phyloP scores from a whole-genome alignment of 2,888 invertebrate species.

The Ectobius pallidus region DNA sequence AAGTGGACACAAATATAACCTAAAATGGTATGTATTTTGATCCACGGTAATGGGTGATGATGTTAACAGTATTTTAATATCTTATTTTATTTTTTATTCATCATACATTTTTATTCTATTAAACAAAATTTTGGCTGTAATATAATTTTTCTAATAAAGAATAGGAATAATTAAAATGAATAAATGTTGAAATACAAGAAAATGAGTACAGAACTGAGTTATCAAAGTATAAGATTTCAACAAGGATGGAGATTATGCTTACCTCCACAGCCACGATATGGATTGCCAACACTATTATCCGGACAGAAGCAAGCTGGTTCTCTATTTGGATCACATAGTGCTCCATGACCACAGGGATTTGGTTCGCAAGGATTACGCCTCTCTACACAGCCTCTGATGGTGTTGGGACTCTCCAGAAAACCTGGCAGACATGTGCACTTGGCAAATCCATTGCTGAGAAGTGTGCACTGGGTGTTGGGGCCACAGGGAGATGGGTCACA shows the following conservation, averaged over 20 bases:
- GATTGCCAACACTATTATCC: constrained; percentile 81
- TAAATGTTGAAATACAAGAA: no score
- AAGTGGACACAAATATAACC: no score
- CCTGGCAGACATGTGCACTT: constrained; percentile 87
- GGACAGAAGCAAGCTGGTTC: constrained; percentile 86
- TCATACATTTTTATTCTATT: no score
- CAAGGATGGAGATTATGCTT: constrained; percentile 41
- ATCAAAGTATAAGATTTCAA: no score
- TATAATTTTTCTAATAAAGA: no score
- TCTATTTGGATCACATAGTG: constrained; percentile 78
- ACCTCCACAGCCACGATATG: constrained; percentile 74
- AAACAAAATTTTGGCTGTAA: no score
- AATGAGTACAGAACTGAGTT: no score
- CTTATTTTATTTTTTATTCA: no score
- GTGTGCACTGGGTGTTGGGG: constrained; percentile 83
- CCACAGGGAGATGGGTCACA: constrained; percentile 88
- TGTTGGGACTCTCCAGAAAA: constrained; percentile 85
- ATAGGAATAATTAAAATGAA: no score
- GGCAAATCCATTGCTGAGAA: constrained; percentile 78
- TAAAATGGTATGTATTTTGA: no score
- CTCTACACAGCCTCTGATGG: constrained; percentile 82
- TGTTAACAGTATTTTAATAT: no score
- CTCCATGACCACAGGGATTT: constrained; percentile 79
- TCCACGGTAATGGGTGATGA: no score
- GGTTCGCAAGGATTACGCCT: constrained; percentile 82